Evolutionary conservation across 2,888 invertebrate genomes (phyloP), one percentile per base, ranked within the genome.

Genomic region (Molorchus minor): DNA sequence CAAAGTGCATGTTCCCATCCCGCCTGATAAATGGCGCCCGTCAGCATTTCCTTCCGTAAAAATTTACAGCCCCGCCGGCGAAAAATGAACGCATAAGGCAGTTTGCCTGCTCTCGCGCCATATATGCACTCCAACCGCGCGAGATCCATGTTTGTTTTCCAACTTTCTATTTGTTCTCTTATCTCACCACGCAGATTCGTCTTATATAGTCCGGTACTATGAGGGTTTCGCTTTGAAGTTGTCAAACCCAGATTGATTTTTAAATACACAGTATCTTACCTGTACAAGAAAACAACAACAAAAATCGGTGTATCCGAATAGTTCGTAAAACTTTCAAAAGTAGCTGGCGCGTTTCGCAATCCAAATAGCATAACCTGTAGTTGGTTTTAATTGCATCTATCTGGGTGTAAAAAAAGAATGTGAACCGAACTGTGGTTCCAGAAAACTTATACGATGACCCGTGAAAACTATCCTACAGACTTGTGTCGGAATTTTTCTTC

Each of bases 161-260:
- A 70, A 71, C 71, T 71, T 71, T 71, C 71, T 69, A 70, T 68
- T 71, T 67, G 67, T 62, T 61, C 57, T 52, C 52, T 41, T 30
- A 54, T 62, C 61, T 55, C 12, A 62, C 62, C 62, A 58, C 62
- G 62, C 62, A 62, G 44, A 62, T 57, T 45, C 45, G 33, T 33
- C 33, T 33, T 33, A 33, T n/a, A 33, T 25, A 25, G 25, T 5
- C 5, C 25, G 36, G 8, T 4, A 49, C 49, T 10, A n/a, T n/a
- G n/a, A n/a, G n/a, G 25, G 25, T 5, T 8, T 8, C 25, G 25
- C 25, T 5, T 25, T 8, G 25, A 25, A 8, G 5, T 25, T 8
- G 25, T 8, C 25, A 8, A 25, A n/a, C 25, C 8, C 25, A 25
- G 25, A 8, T 25, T 8, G 25, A 25, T 25, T 4, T 25, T 25